Evolutionary conservation across 2,888 invertebrate genomes (phyloP).

Genomic region (Thymelicus acteon): DNA sequence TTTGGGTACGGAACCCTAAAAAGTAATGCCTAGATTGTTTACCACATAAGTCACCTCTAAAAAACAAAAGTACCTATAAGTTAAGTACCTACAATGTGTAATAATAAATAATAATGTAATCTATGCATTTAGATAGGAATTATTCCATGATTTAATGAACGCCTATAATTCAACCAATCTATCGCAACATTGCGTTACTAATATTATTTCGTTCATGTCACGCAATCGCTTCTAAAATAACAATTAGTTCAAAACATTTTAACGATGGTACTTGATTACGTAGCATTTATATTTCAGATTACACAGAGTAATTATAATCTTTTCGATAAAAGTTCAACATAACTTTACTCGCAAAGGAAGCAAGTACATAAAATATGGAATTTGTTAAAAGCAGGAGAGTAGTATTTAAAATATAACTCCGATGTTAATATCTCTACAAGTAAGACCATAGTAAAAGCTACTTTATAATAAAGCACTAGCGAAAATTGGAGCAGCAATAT

Average conservation of each 20-base stretch:
- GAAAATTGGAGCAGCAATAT: conserved; percentile 29
- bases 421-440: conserved; percentile 22
- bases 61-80: too few species aligned
- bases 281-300: background rate
- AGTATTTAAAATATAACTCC: conserved; percentile 28
- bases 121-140: too few species aligned
- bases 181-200: too few species aligned
- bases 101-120: too few species aligned
- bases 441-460: conserved; percentile 24
- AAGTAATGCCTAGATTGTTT: too few species aligned
- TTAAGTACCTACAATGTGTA: too few species aligned
- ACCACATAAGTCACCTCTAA: too few species aligned
- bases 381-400: conserved; percentile 17
- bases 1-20: too few species aligned
- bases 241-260: too few species aligned
- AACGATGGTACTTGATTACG: background rate
- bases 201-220: background rate
- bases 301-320: conserved; percentile 1
- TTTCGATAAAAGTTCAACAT: conserved; percentile 5
- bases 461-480: conserved; percentile 23
- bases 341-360: conserved; percentile 19
- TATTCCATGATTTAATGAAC: too few species aligned
- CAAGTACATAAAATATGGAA: conserved; percentile 12
- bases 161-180: too few species aligned
- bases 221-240: background rate